These are phyloP conservation scores for Myotis lucifugus DNA, from an alignment of 2,113 vertebrate species.

Conservation along the genomic window DNA sequence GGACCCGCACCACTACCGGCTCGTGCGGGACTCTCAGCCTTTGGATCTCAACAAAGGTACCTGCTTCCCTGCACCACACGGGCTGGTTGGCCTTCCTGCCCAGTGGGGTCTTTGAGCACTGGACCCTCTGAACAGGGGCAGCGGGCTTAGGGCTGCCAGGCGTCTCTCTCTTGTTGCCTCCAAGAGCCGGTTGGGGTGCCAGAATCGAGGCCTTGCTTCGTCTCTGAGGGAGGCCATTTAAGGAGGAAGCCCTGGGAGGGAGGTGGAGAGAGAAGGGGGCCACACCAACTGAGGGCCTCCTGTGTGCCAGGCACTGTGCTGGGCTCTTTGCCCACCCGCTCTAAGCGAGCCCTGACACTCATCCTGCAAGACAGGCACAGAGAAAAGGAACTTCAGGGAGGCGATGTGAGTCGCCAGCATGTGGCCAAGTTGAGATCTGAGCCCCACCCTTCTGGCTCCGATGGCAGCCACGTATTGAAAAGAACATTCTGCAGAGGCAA, in stretches of 20 bases:
- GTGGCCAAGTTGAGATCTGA: not conserved
- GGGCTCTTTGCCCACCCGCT: not conserved
- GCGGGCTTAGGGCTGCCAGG: not conserved
- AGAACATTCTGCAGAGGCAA: not conserved
- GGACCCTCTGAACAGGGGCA: not conserved
- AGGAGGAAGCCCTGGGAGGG: not conserved
- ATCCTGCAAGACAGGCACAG: not conserved
- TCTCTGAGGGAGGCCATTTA: not conserved
- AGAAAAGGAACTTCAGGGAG: not conserved
- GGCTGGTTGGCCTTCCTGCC: not conserved
- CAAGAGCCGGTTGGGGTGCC: not conserved
- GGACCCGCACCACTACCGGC: slow-evolving; percentile 83
- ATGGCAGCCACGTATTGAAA: accelerated
- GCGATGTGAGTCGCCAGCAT: not conserved
- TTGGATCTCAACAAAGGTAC: slow-evolving; percentile 88
- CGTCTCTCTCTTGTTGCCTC: not conserved
- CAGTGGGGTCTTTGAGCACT: not conserved
- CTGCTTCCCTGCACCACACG: accelerated
- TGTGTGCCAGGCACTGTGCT: not conserved
- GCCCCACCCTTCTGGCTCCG: not conserved
- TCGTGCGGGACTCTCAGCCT: slow-evolving; percentile 79
- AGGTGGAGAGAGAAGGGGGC: not conserved
- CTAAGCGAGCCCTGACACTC: not conserved
- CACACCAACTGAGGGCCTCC: not conserved
- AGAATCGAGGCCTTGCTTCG: not conserved